Conservation (phyloP, 2,113 vertebrate species). For the Delphinus delphis region DNA sequence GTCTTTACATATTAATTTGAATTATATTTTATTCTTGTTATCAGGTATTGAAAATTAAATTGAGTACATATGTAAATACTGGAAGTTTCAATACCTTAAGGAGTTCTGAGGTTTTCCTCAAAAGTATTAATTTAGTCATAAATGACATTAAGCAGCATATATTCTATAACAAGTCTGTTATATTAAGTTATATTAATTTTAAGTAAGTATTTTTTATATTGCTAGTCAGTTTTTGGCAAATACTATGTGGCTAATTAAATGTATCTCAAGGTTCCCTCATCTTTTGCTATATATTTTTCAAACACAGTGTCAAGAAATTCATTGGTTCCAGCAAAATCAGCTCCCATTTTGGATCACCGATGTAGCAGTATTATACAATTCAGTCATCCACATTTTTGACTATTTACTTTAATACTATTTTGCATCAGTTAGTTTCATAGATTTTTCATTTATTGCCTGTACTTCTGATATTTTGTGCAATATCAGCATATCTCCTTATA, state of each 20-base stretch:
- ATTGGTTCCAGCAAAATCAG: not conserved
- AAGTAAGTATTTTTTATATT: not conserved
- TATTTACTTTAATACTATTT: not conserved
- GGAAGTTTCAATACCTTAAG: not conserved
- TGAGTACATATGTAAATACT: not conserved
- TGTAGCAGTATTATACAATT: not conserved
- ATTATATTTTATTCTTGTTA: constrained; percentile 34
- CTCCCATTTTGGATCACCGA: not conserved
- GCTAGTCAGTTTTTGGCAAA: not conserved
- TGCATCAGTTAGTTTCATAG: not conserved
- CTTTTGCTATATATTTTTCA: not conserved
- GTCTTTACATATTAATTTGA: not conserved
- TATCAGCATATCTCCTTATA: not conserved
- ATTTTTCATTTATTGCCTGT: not conserved
- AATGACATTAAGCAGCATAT: not conserved
- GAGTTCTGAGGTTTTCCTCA: constrained; percentile 2
- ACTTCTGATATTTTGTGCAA: not conserved
- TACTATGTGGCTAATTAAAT: not conserved
- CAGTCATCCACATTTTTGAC: not conserved
- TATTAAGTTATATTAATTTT: constrained; percentile 17
- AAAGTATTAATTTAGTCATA: constrained; percentile 15
- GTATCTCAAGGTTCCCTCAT: not conserved
- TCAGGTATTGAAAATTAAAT: not conserved
- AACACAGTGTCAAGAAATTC: not conserved
- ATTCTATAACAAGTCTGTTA: not conserved